Conservation (phyloP, 2,888 invertebrate genomes). For the Lobophora halterata region DNA sequence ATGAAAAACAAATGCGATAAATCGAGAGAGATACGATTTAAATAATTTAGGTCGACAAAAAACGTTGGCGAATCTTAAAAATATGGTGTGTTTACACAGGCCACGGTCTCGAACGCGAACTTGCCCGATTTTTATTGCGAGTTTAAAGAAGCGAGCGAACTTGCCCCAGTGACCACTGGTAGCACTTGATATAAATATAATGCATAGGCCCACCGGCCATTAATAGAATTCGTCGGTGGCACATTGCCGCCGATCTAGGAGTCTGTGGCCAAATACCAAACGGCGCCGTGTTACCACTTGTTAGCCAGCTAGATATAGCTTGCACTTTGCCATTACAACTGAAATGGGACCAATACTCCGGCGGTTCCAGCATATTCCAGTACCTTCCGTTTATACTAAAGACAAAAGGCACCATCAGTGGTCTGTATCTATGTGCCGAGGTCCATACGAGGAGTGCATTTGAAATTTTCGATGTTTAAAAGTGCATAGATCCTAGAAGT, state of each 20-base stretch:
- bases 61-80: slow-evolving; percentile 35
- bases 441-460: slow-evolving; percentile 49
- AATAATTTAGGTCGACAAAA: slow-evolving; percentile 26
- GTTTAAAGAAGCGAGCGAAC: slow-evolving; percentile 72
- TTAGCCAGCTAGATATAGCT: slow-evolving; percentile 26
- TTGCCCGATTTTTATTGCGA: slow-evolving; percentile 72
- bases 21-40: slow-evolving; percentile 21
- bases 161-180: slow-evolving; percentile 74
- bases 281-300: slow-evolving; percentile 33
- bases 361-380: slow-evolving; percentile 5
- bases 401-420: slow-evolving; percentile 21
- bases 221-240: slow-evolving; percentile 54
- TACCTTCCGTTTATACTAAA: slow-evolving; percentile 9
- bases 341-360: slow-evolving; percentile 28
- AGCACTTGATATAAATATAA: slow-evolving; percentile 69
- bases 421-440: slow-evolving; percentile 30
- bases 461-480: slow-evolving; percentile 70
- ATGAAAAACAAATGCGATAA: slow-evolving; percentile 18
- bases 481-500: slow-evolving; percentile 73
- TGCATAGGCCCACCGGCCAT: slow-evolving; percentile 53
- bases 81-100: slow-evolving; percentile 47
- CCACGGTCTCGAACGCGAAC: slow-evolving; percentile 69
- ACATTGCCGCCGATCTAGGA: slow-evolving; percentile 43
- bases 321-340: slow-evolving; percentile 41
- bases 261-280: slow-evolving; percentile 41